Base-by-base conservation (phyloP, 1,140 invertebrate species). In the Campoletis sonorensis region DNA sequence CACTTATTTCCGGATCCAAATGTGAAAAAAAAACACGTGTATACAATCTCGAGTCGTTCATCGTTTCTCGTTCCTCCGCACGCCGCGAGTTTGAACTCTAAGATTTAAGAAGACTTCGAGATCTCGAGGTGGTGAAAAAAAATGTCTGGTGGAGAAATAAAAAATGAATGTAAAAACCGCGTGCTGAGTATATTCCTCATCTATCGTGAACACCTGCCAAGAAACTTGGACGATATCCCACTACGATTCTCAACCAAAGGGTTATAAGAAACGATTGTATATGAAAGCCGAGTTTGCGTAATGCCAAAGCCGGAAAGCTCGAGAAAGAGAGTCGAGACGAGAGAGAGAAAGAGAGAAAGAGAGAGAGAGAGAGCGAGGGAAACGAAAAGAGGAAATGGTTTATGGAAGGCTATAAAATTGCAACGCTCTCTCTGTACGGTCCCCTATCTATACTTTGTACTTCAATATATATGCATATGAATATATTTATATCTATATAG, bases 361-460 rank as follows among this genome's bases (percentile, higher is more conserved):
- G n/a, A n/a, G n/a, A n/a, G n/a, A n/a, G n/a, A n/a, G 30, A 16
- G 67, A 30, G n/a, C 23, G 23, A 58, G 79, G 70, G 45, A 80
- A 79, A 79, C n/a, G 71, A 78, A 76, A 64, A 81, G 45, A 49
- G 73, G 79, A 82, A 79, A 84, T 84, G 67, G 79, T 84, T 82
- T 82, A 84, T 84, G 81, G 68, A 37, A 40, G 54, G 68, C 49
- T 78, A 82, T 90, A 90, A 90, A 90, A 87, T 87, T 81, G 84
- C 83, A 68, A 84, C 82, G 30, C 67, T 33, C 67, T 4, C 37
- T 33, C 30, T 33, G 67, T 4, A 33, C 40, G 8, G 21, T 70
- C 26, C 30, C 67, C 27, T 70, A 70, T 70, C 67, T 70, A 87
- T 27, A 82, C 78, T 84, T 81, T 61, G 79, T 79, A 76, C 67